Evolutionary conservation across 2,888 invertebrate species (phyloP), one percentile per base, ranked within the genome.

Genomic region (Lithophane ornitopus): DNA sequence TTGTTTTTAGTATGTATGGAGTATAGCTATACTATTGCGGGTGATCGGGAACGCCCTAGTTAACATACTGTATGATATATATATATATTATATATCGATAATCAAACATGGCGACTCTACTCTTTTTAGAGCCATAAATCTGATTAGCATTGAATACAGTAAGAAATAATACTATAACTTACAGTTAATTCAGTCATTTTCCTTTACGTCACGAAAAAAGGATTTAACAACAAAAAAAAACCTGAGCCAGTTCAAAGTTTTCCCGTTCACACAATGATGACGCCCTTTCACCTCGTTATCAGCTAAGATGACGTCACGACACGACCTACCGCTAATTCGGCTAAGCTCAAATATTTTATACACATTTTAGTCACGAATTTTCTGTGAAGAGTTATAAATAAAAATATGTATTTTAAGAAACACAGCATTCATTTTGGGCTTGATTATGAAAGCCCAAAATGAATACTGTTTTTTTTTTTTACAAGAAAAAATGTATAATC

Each of bases 241-340:
- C 56, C 26, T 3, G 54, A n/a, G n/a, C n/a, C 12, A 54, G 85
- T 85, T 66, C 79, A 2, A 75, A 81, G 76, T 81, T 84, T 85
- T 77, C 75, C 28, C 28, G 61, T 54, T 58, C 62, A 66, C 61
- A 68, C 54, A 49, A 19, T 70, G 71, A 81, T 81, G 67, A 62
- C 74, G 76, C 65, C 46, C 14, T 68, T 62, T 26, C 59, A 70
- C 69, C 65, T 76, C 73, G 58, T 79, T 81, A 78, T 78, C 76
- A 69, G 76, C 41, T 54, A 28, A 39, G 12, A 52, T 85, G 78
- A 84, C 78, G 76, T 81, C 84, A 85, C 28, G 12, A 16, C n/a
- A 28, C 59, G 70, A 70, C 74, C 58, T 54, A 68, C 49, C 16
- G 26, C 41, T 80, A 78, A 81, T 79, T 68, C 39, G n/a, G 12